Percentiles rank a stretch among this genome's conserved stretches.
Conservation (phyloP, 2,113 vertebrate genomes). For the Cyprinus carpio region DNA sequence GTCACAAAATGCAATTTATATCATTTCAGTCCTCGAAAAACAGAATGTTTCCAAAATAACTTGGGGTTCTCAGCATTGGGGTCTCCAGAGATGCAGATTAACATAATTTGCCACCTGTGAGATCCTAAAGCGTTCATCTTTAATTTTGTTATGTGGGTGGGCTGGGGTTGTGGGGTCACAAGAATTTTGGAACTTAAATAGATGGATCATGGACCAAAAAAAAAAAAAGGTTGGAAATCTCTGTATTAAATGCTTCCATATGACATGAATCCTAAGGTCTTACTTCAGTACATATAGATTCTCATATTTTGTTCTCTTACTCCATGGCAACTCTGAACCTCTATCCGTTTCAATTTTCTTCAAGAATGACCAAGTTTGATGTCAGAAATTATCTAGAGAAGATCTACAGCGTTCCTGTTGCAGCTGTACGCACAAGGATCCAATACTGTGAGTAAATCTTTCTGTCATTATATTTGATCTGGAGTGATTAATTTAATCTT, state of each 20-base stretch:
- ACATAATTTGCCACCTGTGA: background rate
- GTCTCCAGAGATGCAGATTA: background rate
- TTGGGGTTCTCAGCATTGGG: background rate
- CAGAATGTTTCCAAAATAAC: background rate
- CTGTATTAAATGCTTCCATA: conserved; percentile 25
- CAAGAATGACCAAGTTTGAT: conserved; percentile 93
- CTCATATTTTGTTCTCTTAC: conserved; percentile 34
- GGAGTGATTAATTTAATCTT: too few relatives aligned
- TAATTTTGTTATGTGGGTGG: background rate
- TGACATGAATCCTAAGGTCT: conserved; percentile 11
- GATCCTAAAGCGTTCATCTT: background rate
- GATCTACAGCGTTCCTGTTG: conserved; percentile 88
- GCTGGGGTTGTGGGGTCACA: background rate
- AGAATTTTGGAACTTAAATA: background rate
- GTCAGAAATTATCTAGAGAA: conserved; percentile 90
- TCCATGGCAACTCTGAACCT: conserved; percentile 24
- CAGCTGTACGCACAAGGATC: conserved; percentile 87
- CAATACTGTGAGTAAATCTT: conserved; percentile 83
- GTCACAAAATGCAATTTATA: background rate
- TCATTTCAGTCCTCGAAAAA: background rate
- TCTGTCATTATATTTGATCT: too few relatives aligned
- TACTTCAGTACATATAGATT: conserved; percentile 10
- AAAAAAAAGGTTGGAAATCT: background rate
- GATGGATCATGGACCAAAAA: background rate
- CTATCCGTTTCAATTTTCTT: conserved; percentile 26